phyloP scores from a whole-genome alignment of 2,113 vertebrate genomes.

The Oryctolagus cuniculus region mOryCun1.1 NC_091442.1:119704501-119705000 shows the following conservation, averaged over 20 bases:
- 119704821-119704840: background rate
- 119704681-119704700: background rate
- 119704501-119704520: no score
- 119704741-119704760: background rate
- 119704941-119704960: background rate
- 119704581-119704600: rapidly evolving
- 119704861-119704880: background rate
- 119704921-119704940: no score
- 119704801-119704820: rapidly evolving
- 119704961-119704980: rapidly evolving
- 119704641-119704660: rapidly evolving
- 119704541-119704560: no score
- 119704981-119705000: background rate
- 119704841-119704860: background rate
- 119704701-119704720: background rate
- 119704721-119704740: background rate
- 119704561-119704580: rapidly evolving
- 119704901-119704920: background rate
- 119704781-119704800: background rate
- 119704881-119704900: background rate
- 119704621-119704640: background rate
- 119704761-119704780: background rate
- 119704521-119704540: no score
- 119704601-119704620: no score
- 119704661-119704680: background rate